These are phyloP conservation scores for Phrynocephalus forsythii DNA, from an alignment of 2,797 vertebrate species.

Conservation along the genomic window DNA sequence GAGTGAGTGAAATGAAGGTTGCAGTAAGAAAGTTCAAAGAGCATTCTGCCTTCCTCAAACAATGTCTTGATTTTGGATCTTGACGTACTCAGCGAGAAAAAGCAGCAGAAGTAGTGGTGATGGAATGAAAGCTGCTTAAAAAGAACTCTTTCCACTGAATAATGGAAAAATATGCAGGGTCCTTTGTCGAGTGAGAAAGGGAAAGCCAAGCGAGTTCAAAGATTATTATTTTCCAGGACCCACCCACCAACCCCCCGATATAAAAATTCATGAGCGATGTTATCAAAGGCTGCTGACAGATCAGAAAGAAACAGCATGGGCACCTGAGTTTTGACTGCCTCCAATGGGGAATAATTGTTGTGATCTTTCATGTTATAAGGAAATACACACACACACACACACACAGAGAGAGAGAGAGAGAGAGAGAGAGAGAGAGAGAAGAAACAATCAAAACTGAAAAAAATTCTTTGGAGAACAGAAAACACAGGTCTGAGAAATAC, in stretches of 20 bases:
- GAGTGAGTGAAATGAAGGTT: too few relatives aligned
- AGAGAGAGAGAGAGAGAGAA: too few relatives aligned
- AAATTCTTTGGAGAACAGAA: conserved; percentile 40
- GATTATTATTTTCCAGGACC: neutral
- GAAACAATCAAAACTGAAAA: neutral
- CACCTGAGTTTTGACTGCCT: conserved; percentile 28
- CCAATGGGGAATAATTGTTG: conserved; percentile 24
- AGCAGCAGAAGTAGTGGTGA: too few relatives aligned
- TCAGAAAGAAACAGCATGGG: conserved; percentile 32
- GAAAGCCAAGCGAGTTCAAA: neutral
- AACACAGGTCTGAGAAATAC: conserved; percentile 42
- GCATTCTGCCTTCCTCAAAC: neutral
- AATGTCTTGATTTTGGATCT: conserved; percentile 9
- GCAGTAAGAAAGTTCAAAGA: neutral
- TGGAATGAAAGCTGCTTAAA: neutral
- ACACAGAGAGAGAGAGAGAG: too few relatives aligned
- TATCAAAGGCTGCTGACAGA: conserved; percentile 47
- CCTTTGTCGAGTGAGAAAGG: neutral
- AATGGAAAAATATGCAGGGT: neutral
- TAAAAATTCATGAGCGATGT: conserved; percentile 18
- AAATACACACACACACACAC: neutral
- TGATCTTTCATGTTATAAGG: conserved; percentile 31
- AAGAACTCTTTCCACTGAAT: neutral
- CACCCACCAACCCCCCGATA: conserved; percentile 43
- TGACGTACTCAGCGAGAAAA: neutral